Base-by-base conservation (phyloP, 2,888 invertebrate genomes). In the Cremastinae sp. region DNA sequence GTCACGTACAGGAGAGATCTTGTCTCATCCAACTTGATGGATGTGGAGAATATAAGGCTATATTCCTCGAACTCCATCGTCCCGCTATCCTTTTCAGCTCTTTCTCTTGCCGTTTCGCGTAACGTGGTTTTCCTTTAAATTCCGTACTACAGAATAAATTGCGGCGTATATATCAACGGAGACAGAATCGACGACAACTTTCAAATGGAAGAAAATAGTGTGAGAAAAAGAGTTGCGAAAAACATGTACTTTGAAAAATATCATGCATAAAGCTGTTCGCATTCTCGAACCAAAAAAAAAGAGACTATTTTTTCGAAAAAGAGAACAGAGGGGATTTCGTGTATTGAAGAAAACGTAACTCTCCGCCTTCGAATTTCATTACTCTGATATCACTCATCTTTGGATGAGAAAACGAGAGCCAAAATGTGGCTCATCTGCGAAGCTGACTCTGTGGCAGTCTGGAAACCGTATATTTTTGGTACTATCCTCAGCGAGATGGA, bases 11-110 rank as follows among this genome's bases (percentile, higher is more conserved):
- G 51, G 61, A 18, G 71, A 71, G 75, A 80, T 14, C 78, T 62
- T 76, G 82, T 81, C 81, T 83, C 81, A 80, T 82, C 79, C 80
- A 69, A 58, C 74, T 82, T 84, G 84, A 84, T 85, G 82, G 84
- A 85, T 84, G 83, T 81, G 71, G 77, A 79, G 78, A 81, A 82
- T 83, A 81, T 79, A 74, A 69, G 65, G 51, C 51, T 54, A 18
- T 36, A 9, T 54, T 58, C 20, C 22, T 58, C 51, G 71, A 66
- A 61, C 54, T 68, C 64, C 34, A 38, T 41, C 34, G 18, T 56
- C 58, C 45, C 64, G 28, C 72, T 62, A 72, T 74, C n/a, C n/a
- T n/a, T n/a, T n/a, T n/a, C n/a, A 71, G 58, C 74, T 77, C 71
- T 76, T 62, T 71, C 51, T 69, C 28, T 12, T 45, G 16, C 49